Evolutionary conservation across 2,888 invertebrate genomes (phyloP).

Genomic region (Pseudanteris insignis): DNA sequence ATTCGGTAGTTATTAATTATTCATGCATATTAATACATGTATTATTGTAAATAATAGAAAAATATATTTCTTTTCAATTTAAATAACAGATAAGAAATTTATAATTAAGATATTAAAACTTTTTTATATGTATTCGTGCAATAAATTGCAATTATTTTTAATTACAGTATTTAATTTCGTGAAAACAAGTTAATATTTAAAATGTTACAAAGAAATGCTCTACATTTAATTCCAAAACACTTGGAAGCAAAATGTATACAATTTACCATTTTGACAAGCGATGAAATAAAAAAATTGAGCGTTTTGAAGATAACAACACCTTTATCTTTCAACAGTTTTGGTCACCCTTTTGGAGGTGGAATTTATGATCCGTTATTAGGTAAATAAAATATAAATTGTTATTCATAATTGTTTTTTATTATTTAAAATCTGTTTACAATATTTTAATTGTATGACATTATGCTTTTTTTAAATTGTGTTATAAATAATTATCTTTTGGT

Average conservation of each 20-base stretch:
- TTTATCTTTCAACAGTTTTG: constrained; percentile 80
- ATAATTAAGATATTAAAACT: no score
- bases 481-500: no score
- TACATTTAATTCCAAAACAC: constrained; percentile 43
- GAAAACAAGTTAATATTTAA: neutral
- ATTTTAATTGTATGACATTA: no score
- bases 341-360: constrained; percentile 85
- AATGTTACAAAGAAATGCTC: constrained; percentile 7
- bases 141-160: neutral
- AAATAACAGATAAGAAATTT: neutral
- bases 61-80: neutral
- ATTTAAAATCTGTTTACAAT: no score
- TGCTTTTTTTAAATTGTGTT: no score
- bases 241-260: constrained; percentile 50
- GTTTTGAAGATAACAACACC: constrained; percentile 83
- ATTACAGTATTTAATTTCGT: neutral
- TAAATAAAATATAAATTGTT: no score
- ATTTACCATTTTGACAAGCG: constrained; percentile 79
- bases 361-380: constrained; percentile 89
- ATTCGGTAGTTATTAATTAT: no score
- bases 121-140: neutral
- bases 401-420: no score
- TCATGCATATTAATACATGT: no score
- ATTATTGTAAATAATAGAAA: no score
- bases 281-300: constrained; percentile 82